phyloP scores from a whole-genome alignment of 2,888 invertebrate species.

The Saturnia japonica region DNA sequence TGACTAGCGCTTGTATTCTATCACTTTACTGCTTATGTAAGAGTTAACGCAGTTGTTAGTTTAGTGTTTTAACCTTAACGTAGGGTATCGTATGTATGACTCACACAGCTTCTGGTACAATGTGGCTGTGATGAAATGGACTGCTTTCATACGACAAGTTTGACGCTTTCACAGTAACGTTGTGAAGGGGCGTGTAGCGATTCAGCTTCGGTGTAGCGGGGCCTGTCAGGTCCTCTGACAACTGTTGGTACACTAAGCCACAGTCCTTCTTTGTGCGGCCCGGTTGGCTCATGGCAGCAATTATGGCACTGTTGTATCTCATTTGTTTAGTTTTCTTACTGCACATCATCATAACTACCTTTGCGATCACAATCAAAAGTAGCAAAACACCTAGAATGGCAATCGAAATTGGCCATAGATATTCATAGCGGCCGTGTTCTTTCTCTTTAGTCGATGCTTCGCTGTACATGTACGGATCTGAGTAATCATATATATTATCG shows the following conservation, averaged over 20 bases:
- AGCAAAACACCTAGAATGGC: slow-evolving; percentile 81
- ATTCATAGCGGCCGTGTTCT: slow-evolving; percentile 74
- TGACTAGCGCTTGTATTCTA: slow-evolving; percentile 78
- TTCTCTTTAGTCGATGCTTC: slow-evolving; percentile 61
- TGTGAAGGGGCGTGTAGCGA: slow-evolving; percentile 83
- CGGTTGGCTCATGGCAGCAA: slow-evolving; percentile 79
- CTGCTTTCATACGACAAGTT: slow-evolving; percentile 83
- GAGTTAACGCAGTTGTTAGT: slow-evolving; percentile 74
- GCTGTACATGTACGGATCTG: slow-evolving; percentile 56
- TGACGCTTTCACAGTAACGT: slow-evolving; percentile 69
- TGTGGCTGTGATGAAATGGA: slow-evolving; percentile 84
- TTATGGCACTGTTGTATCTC: slow-evolving; percentile 78
- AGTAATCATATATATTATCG: slow-evolving; percentile 52
- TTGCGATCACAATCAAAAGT: slow-evolving; percentile 77
- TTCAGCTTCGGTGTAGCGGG: slow-evolving; percentile 86
- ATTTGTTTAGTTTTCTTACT: slow-evolving; percentile 62
- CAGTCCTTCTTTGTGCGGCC: slow-evolving; percentile 85
- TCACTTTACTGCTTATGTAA: slow-evolving; percentile 75
- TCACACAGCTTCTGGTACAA: slow-evolving; percentile 84
- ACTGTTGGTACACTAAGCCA: slow-evolving; percentile 88
- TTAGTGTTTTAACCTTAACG: slow-evolving; percentile 60
- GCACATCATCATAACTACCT: slow-evolving; percentile 73
- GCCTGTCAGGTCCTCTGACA: slow-evolving; percentile 88
- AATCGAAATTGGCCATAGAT: slow-evolving; percentile 82
- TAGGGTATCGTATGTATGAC: slow-evolving; percentile 45